These are phyloP conservation scores for Latrodectus geometricus DNA, from an alignment of 1,140 invertebrate genomes.

Conservation along the genomic window DNA sequence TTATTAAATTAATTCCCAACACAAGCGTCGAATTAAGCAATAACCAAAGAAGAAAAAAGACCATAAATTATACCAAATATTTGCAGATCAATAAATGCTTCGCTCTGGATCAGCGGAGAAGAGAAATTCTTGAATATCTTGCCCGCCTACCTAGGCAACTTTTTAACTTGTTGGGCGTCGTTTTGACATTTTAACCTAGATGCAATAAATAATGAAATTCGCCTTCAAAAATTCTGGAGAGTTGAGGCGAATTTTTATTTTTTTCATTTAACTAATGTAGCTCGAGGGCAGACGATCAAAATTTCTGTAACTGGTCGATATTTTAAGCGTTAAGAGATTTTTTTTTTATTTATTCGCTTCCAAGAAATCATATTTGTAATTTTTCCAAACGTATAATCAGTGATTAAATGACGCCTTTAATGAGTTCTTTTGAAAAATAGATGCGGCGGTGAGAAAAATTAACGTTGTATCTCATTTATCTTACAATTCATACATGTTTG, in stretches of 20 bases:
- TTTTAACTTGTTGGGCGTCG: not conserved
- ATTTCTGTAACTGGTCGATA: not conserved
- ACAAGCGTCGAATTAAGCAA: not conserved
- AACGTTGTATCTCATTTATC: too few species aligned
- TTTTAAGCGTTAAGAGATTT: not conserved
- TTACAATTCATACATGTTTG: too few species aligned
- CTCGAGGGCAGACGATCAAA: not conserved
- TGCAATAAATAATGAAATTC: not conserved
- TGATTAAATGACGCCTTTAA: not conserved
- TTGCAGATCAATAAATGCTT: not conserved
- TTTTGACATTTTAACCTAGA: not conserved
- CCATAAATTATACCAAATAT: not conserved
- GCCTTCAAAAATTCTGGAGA: not conserved
- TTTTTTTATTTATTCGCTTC: not conserved
- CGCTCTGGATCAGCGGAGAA: not conserved
- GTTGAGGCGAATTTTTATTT: not conserved
- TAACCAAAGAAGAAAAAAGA: not conserved
- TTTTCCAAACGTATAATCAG: not conserved
- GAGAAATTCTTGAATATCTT: not conserved
- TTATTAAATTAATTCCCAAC: not conserved
- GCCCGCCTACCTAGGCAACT: not conserved
- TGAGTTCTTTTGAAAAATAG: too few species aligned
- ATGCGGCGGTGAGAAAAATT: too few species aligned
- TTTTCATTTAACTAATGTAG: not conserved
- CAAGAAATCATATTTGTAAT: not conserved